phyloP scores from a whole-genome alignment of 2,888 invertebrate genomes.

The Pristionchus entomophagus region DNA sequence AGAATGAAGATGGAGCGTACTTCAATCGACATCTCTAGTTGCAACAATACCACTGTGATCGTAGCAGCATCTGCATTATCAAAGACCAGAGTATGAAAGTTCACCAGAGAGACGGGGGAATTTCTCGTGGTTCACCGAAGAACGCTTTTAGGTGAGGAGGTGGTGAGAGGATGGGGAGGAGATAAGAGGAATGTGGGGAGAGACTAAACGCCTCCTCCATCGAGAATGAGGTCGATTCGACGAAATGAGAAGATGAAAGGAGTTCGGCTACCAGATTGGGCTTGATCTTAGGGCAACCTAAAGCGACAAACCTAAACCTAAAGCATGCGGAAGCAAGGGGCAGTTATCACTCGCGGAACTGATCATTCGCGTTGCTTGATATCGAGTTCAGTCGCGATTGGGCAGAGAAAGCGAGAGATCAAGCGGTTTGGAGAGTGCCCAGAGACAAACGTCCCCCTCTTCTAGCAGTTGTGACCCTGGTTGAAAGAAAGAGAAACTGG shows the following conservation, averaged over 20 bases:
- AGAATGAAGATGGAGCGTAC: not conserved
- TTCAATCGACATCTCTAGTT: not conserved
- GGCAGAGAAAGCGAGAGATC: not conserved
- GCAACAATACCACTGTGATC: not conserved
- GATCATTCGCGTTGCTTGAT: not conserved
- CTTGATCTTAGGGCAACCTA: no score
- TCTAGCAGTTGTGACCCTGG: not conserved
- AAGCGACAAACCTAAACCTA: no score
- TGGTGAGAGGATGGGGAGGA: not conserved
- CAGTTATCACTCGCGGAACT: not conserved
- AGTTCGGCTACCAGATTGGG: not conserved
- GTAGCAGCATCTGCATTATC: not conserved
- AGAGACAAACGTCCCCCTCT: not conserved
- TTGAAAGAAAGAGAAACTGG: not conserved
- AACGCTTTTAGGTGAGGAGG: not conserved
- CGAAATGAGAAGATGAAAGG: not conserved
- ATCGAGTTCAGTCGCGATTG: not conserved
- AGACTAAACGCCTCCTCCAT: constrained; percentile 22
- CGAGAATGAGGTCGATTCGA: constrained; percentile 24
- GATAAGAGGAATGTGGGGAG: not conserved
- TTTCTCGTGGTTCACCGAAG: not conserved
- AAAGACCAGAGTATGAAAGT: not conserved
- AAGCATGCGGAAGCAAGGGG: not conserved
- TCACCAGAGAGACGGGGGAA: no score
- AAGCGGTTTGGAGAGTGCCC: not conserved